These are phyloP conservation scores for Microtus montanus DNA, from an alignment of 2,113 vertebrate species.

Conservation along the genomic window DNA sequence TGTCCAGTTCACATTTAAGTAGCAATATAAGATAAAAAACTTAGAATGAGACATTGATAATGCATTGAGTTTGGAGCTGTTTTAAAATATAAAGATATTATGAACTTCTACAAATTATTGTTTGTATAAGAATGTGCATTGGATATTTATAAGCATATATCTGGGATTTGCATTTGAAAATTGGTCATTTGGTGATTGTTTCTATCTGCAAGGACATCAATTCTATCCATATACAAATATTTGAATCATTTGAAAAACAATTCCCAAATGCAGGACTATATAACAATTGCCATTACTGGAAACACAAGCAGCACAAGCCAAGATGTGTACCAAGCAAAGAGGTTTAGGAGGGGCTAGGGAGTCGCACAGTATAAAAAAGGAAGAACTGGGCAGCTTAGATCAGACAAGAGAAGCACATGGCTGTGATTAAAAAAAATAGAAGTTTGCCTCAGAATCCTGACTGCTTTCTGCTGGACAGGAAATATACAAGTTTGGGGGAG, in stretches of 20 bases:
- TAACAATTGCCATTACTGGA: neutral
- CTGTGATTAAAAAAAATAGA: neutral
- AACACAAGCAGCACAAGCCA: neutral
- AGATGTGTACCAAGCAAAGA: neutral
- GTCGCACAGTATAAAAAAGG: neutral
- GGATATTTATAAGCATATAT: neutral
- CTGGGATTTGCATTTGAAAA: neutral
- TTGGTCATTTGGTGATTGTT: neutral
- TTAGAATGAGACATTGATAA: neutral
- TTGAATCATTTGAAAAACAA: conserved; percentile 7
- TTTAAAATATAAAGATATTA: neutral
- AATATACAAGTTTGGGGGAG: neutral
- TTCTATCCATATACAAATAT: neutral
- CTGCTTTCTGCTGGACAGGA: neutral
- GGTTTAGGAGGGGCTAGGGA: neutral
- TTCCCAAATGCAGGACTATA: neutral
- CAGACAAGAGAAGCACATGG: neutral
- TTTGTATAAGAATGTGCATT: neutral
- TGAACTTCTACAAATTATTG: neutral
- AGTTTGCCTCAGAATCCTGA: neutral
- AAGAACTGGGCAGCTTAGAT: neutral
- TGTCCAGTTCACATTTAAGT: neutral
- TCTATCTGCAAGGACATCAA: neutral
- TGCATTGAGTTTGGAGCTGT: neutral
- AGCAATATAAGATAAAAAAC: neutral